These are phyloP conservation scores for Ericerus pela DNA, from an alignment of 1,140 invertebrate species.

Conservation along the genomic window DNA sequence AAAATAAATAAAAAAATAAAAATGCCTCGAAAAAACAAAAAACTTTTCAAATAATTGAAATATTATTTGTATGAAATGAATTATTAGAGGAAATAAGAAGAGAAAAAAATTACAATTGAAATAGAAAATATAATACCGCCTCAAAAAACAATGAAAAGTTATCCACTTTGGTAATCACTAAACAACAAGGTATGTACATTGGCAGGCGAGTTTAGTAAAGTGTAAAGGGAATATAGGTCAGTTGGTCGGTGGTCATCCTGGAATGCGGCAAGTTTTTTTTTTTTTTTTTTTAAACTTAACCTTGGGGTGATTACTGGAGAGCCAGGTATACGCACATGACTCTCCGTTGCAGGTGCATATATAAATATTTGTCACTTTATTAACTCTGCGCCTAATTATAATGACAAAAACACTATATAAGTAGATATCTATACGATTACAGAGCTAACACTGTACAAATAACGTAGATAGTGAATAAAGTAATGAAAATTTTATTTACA, in stretches of 20 bases:
- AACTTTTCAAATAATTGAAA: too few relatives aligned
- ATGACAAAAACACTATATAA: slow-evolving; percentile 7
- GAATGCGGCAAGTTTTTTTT: slow-evolving; percentile 11
- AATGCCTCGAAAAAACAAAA: too few relatives aligned
- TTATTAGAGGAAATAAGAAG: too few relatives aligned
- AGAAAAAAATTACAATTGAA: too few relatives aligned
- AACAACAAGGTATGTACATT: slow-evolving; percentile 7
- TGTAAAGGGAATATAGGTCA: slow-evolving; percentile 8
- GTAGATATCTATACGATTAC: too few relatives aligned
- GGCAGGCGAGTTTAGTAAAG: slow-evolving; percentile 3
- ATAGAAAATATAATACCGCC: too few relatives aligned
- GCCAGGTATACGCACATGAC: background rate
- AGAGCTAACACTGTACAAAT: too few relatives aligned
- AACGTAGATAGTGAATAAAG: too few relatives aligned
- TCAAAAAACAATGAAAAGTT: too few relatives aligned
- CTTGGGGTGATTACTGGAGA: slow-evolving; percentile 10
- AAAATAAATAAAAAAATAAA: too few relatives aligned
- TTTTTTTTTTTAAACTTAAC: slow-evolving; percentile 11
- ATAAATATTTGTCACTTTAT: slow-evolving; percentile 10
- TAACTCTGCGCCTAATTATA: slow-evolving; percentile 8
- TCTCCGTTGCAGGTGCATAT: slow-evolving; percentile 4
- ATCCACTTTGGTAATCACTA: slow-evolving; percentile 4
- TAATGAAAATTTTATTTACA: too few relatives aligned
- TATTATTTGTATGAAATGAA: too few relatives aligned
- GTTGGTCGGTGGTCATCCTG: slow-evolving; percentile 10